These are phyloP conservation scores for Melanotus villosus DNA, from an alignment of 2,888 invertebrate genomes.

Conservation along the genomic window DNA sequence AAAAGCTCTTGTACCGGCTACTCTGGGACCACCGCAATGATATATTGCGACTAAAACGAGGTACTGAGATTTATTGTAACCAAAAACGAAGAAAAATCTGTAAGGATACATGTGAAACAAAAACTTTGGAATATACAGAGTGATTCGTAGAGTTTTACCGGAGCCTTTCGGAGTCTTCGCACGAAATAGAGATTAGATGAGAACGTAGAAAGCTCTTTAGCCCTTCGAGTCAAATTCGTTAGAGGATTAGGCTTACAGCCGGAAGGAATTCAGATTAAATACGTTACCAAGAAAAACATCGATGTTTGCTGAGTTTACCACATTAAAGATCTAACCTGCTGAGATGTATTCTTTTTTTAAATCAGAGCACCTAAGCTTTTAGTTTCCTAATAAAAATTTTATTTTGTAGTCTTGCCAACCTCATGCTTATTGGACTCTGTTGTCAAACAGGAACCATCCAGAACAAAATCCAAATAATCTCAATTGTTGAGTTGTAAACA, in stretches of 20 bases:
- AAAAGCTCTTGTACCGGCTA: slow-evolving; percentile 37
- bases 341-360: no score
- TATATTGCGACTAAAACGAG: slow-evolving; percentile 25
- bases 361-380: no score
- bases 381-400: no score
- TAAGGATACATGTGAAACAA: neutral
- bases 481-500: no score
- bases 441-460: no score
- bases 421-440: no score
- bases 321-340: no score
- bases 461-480: no score
- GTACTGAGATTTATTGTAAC: slow-evolving; percentile 7
- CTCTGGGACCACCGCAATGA: slow-evolving; percentile 34
- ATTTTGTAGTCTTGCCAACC: no score
- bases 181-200: slow-evolving; percentile 7
- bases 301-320: no score
- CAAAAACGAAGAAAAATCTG: neutral
- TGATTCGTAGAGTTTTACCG: neutral
- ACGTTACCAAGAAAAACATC: slow-evolving; percentile 3
- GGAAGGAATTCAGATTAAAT: slow-evolving; percentile 17
- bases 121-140: neutral
- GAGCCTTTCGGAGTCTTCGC: neutral
- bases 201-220: slow-evolving; percentile 20
- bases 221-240: slow-evolving; percentile 18
- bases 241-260: slow-evolving; percentile 5